Conservation (phyloP, 2,888 invertebrate genomes). For the Neoascia interrupta region DNA sequence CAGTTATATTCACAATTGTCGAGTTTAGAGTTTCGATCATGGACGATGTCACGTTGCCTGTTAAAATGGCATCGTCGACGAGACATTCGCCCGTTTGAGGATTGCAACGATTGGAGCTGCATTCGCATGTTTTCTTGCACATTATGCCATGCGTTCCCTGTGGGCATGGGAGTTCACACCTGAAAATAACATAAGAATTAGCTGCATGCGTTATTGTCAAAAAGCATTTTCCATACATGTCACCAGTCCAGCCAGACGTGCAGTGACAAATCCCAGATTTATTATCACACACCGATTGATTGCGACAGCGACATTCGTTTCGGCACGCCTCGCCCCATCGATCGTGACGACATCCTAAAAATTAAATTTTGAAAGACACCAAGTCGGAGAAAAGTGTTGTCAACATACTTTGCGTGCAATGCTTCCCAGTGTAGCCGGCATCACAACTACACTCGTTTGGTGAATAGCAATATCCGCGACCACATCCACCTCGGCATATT, state of each 20-base stretch:
- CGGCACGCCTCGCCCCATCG: conserved; percentile 89
- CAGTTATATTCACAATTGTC: conserved; percentile 77
- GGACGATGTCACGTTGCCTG: conserved; percentile 75
- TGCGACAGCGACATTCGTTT: conserved; percentile 84
- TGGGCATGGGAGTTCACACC: conserved; percentile 78
- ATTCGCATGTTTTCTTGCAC: conserved; percentile 77
- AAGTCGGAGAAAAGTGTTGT: background rate
- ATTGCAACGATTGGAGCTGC: conserved; percentile 73
- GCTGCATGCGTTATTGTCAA: background rate
- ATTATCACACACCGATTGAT: conserved; percentile 84
- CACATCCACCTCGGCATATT: conserved; percentile 78
- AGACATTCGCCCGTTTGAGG: conserved; percentile 70
- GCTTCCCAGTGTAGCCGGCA: conserved; percentile 79
- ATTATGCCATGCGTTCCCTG: conserved; percentile 77
- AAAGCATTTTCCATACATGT: conserved; percentile 81
- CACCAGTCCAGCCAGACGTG: conserved; percentile 85
- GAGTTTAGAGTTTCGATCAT: conserved; percentile 78
- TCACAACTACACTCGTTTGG: conserved; percentile 84
- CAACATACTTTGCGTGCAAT: conserved; percentile 77
- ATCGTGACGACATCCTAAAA: conserved; percentile 84
- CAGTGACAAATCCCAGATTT: conserved; percentile 84
- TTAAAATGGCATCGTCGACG: conserved; percentile 30
- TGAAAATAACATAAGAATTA: conserved; percentile 38
- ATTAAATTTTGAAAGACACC: background rate
- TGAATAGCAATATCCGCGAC: conserved; percentile 81